Base-by-base conservation (phyloP, 2,888 invertebrate genomes). In the Mayetiola destructor region DNA sequence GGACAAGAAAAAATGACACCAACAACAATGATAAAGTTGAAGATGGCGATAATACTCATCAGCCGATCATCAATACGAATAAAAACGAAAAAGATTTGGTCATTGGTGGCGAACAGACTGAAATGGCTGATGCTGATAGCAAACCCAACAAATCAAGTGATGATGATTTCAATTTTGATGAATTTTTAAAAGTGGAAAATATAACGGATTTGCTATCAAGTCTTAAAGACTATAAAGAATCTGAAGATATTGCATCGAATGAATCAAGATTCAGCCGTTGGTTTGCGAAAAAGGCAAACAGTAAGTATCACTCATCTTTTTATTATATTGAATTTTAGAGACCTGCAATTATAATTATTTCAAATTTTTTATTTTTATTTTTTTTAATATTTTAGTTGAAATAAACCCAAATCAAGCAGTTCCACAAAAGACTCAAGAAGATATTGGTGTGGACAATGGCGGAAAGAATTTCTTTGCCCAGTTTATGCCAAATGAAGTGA, bases 131-230 rank as follows among this genome's bases (percentile, higher is more conserved):
- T n/a, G 53, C 53, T n/a, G 53, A 53, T 30, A 18, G 30, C 10
- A 29, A 29, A 23, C 16, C 39, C 8, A 21, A 21, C 18, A 56
- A 40, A n/a, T n/a, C n/a, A n/a, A 59, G 59, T 59, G 74, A 75
- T 59, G 74, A 75, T 12, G 77, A 82, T 64, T 88, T 89, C 68
- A 88, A 88, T 72, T 79, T 92, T 61, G 90, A 91, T 65, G 88
- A 87, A 62, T 86, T 91, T 67, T 79, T 92, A 62, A 87, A 88
- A 66, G 80, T 84, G 64, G 89, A 90, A 66, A 76, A 80, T 59
- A 80, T 90, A 64, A 83, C 85, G 48, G 84, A 83, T 56, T 75
- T 85, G 55, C 74, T 87, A 27, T 78, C 84, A 62, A 59, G 65
- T 67, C 8, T 63, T 84, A 84, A 86, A 68, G 85, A 84, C 35